Percentiles rank a stretch among this genome's conserved stretches.
These are phyloP conservation scores for Psophia crepitans DNA, from an alignment of 2,113 vertebrate species.

Conservation along the genomic window DNA sequence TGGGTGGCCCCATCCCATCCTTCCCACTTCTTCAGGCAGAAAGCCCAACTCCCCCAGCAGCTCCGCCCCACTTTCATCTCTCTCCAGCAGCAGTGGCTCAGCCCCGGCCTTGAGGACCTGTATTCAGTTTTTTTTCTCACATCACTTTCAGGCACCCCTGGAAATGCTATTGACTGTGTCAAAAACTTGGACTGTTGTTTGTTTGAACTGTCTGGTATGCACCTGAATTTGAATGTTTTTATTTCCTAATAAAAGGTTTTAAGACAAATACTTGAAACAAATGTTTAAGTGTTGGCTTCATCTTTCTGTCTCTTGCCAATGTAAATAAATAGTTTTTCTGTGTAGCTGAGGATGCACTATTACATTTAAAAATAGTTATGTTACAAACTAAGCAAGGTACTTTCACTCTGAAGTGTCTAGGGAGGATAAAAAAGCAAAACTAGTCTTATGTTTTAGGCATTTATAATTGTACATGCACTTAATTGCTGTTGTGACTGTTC, in stretches of 20 bases:
- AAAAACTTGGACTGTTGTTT: background rate
- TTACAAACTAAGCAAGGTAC: background rate
- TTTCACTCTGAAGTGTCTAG: background rate
- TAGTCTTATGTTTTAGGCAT: background rate
- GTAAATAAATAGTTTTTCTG: background rate
- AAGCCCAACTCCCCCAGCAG: background rate
- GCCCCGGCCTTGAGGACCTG: background rate
- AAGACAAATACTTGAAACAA: background rate
- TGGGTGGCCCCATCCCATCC: accelerated
- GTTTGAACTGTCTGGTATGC: background rate
- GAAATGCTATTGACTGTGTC: background rate
- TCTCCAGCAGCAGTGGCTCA: background rate
- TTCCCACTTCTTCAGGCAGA: background rate
- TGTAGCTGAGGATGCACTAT: background rate
- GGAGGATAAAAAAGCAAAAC: background rate
- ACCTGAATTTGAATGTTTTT: background rate
- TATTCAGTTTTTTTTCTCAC: background rate
- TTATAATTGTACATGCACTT: slow-evolving; percentile 28
- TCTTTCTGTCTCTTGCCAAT: background rate
- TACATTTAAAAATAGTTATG: background rate
- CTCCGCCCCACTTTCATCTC: background rate
- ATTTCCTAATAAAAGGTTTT: background rate
- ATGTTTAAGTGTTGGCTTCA: background rate
- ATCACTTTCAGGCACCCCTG: background rate
- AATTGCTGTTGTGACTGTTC: background rate